Evolutionary conservation across 2,113 vertebrate genomes (phyloP).

Genomic region (Coptodon rendalli): DNA sequence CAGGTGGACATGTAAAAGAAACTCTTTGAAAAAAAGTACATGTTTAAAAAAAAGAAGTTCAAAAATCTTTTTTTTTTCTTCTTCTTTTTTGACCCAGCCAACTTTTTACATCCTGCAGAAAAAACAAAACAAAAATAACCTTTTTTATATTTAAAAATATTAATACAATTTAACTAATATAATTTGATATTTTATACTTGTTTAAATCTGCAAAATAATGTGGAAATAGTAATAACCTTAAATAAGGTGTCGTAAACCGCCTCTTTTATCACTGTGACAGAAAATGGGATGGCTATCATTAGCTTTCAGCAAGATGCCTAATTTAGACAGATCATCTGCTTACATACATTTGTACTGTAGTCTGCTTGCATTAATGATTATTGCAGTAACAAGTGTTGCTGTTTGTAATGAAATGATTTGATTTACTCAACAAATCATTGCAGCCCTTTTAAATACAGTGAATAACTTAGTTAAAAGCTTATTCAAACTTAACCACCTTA

Average conservation of each 20-base stretch:
- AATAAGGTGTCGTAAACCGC: neutral
- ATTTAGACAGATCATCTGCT: neutral
- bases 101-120: neutral
- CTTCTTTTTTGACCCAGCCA: too few species aligned
- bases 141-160: neutral
- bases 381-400: neutral
- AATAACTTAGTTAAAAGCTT: neutral
- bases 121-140: accelerated
- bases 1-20: neutral
- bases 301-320: neutral
- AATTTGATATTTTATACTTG: neutral
- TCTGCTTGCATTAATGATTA: neutral
- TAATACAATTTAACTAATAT: neutral
- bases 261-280: neutral
- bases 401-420: neutral
- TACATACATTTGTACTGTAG: neutral
- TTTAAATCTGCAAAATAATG: neutral
- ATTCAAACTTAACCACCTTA: neutral
- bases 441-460: neutral
- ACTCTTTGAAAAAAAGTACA: neutral
- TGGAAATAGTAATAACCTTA: neutral
- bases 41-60: neutral
- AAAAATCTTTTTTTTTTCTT: neutral
- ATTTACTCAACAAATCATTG: neutral
- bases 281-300: neutral